Percentiles rank a stretch among this genome's conserved stretches.
These are phyloP conservation scores for Odocoileus hemionus DNA, from an alignment of 2,113 vertebrate species.

Conservation along the genomic window DNA sequence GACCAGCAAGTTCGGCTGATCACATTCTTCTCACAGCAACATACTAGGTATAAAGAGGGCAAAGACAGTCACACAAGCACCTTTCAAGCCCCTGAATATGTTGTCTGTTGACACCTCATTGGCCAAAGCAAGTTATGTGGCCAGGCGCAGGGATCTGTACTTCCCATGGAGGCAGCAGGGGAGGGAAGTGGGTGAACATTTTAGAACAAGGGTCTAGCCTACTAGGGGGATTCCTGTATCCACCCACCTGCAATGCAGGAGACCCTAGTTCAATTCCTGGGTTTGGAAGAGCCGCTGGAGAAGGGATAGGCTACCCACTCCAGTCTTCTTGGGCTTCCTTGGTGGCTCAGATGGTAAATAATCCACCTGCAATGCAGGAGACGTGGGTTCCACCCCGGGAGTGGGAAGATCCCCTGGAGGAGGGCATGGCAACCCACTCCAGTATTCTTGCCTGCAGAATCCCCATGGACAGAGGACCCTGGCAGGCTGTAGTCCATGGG, in stretches of 20 bases:
- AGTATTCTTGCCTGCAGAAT: neutral
- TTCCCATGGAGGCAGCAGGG: accelerated
- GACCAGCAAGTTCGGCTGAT: neutral
- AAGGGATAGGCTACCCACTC: neutral
- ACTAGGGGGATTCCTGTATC: neutral
- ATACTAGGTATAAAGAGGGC: neutral
- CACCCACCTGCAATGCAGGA: neutral
- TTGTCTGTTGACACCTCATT: neutral
- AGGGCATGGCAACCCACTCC: neutral
- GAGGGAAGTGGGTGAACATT: neutral
- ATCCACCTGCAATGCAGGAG: neutral
- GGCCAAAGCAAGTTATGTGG: neutral
- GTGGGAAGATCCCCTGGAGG: neutral
- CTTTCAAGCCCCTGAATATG: neutral
- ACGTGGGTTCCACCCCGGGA: neutral
- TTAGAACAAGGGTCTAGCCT: accelerated
- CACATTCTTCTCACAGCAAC: neutral
- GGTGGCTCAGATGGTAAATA: neutral
- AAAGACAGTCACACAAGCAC: too few species aligned
- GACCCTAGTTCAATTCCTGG: neutral
- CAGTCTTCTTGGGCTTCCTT: neutral
- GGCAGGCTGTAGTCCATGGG: neutral
- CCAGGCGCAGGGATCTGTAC: too few species aligned
- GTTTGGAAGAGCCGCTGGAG: neutral
- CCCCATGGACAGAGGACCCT: neutral